These are phyloP conservation scores for Poeciliopsis retropinna DNA, from an alignment of 2,113 vertebrate species.

Conservation along the genomic window DNA sequence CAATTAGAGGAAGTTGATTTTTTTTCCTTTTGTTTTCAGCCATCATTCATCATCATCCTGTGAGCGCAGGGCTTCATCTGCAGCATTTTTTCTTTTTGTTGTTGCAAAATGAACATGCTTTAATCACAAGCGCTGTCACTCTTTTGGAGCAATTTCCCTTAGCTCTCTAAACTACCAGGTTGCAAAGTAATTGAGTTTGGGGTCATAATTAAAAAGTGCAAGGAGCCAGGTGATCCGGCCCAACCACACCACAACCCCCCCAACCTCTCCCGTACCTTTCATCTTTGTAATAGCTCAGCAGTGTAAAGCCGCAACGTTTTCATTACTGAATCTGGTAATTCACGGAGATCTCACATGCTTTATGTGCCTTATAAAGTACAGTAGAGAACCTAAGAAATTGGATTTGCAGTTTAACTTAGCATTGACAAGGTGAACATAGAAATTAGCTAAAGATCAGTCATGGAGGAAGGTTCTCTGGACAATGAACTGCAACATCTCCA, in stretches of 20 bases:
- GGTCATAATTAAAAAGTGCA: slow-evolving; percentile 77
- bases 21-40: slow-evolving; percentile 21
- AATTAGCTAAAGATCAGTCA: slow-evolving; percentile 22
- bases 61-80: slow-evolving; percentile 2
- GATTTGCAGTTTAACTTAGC: slow-evolving; percentile 58
- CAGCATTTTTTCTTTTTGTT: slow-evolving; percentile 19
- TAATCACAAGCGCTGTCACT: slow-evolving; percentile 69
- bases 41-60: slow-evolving; percentile 18
- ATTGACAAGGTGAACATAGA: slow-evolving; percentile 26
- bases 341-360: slow-evolving; percentile 43
- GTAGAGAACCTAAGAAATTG: slow-evolving; percentile 34
- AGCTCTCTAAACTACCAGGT: slow-evolving; percentile 60
- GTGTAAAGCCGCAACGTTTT: slow-evolving; percentile 54
- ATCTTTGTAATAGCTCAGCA: slow-evolving; percentile 64
- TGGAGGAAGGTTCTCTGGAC: not conserved
- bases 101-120: slow-evolving; percentile 51
- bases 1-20: not conserved
- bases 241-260: not conserved
- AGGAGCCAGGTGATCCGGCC: slow-evolving; percentile 70
- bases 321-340: slow-evolving; percentile 54
- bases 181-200: slow-evolving; percentile 75
- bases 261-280: slow-evolving; percentile 42
- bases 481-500: not conserved
- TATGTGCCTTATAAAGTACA: slow-evolving; percentile 52
- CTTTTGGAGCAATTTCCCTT: slow-evolving; percentile 60